Conservation (phyloP, 2,797 vertebrate species). For the Bufotes viridis region DNA sequence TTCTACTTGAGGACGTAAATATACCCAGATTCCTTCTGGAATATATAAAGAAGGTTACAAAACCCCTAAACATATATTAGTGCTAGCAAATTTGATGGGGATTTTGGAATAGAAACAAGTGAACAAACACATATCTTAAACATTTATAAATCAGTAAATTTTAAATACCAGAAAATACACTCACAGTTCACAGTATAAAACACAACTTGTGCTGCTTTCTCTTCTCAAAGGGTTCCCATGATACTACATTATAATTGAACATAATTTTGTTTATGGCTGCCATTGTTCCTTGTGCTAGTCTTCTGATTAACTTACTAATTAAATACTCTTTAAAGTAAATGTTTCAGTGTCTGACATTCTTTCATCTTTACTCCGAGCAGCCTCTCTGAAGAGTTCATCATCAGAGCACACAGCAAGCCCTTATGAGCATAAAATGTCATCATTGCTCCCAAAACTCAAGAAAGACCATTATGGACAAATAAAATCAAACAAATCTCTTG, state of each 20-base stretch:
- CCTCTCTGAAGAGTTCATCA: constrained; percentile 29
- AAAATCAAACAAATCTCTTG: constrained; percentile 29
- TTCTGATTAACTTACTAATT: constrained; percentile 71
- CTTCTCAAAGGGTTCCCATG: constrained; percentile 6
- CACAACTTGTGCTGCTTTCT: not conserved
- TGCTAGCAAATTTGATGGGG: no score
- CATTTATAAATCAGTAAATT: not conserved
- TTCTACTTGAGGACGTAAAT: no score
- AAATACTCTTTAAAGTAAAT: constrained; percentile 65
- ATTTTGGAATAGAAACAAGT: no score
- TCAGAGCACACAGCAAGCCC: not conserved
- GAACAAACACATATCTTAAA: not conserved
- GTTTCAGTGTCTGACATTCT: constrained; percentile 52
- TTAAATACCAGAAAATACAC: not conserved
- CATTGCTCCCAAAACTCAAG: not conserved
- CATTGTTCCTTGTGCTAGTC: constrained; percentile 51
- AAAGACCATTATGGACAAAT: not conserved
- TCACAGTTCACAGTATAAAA: not conserved
- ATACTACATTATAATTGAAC: not conserved
- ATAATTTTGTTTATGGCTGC: constrained; percentile 23
- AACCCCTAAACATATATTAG: no score
- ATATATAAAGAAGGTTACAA: no score
- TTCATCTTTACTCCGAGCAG: constrained; percentile 34
- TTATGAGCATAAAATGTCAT: constrained; percentile 39
- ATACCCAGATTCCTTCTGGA: no score